Base-by-base conservation (phyloP, 2,797 vertebrate genomes). In the Fistularia commersonii region DNA sequence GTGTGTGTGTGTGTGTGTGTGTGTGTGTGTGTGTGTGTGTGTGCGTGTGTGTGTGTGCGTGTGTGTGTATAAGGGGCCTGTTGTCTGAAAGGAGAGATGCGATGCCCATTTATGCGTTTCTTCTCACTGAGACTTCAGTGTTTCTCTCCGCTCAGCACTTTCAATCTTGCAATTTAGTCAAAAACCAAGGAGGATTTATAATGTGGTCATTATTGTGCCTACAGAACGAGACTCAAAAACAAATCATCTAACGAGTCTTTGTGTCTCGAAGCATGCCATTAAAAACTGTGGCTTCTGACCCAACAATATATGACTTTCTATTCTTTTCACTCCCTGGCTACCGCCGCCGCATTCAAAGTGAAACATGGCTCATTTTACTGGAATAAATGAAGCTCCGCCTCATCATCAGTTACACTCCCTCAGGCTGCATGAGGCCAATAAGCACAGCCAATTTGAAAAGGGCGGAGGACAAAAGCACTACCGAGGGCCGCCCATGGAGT, bases 361-460 rank as follows among this genome's bases (percentile, higher is more conserved):
- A 89, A 93, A 93, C 92, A 92, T 79, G 86, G 84, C 90, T 93
- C 88, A 89, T 94, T 94, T 93, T 92, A 89, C 83, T 83, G 85
- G 90, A 92, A 93, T 93, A 94, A 94, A 93, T 86, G 83, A 92
- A 88, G 82, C 90, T 80, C 93, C 92, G 82, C 93, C 93, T 92
- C 88, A 83, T 92, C 88, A 94, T 94, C 92, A 92, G 94, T 94
- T 93, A 95, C 76, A 90, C 93, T 92, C 91, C 89, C 91, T 87
- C 85, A 78, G 89, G 87, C 94, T 85, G 93, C 84, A 50, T 91
- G 91, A 87, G 89, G 91, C 93, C 94, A 96, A 95, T 96, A 93
- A 94, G 92, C 90, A 91, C 71, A 75, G 87, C 87, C 91, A 91
- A 91, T 93, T 93, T 51, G 92, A 92, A 95, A 94, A 91, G 84